Evolutionary conservation across 1,140 invertebrate species (phyloP), one percentile per base, ranked within the genome.

Genomic region (Patella vulgata): DNA sequence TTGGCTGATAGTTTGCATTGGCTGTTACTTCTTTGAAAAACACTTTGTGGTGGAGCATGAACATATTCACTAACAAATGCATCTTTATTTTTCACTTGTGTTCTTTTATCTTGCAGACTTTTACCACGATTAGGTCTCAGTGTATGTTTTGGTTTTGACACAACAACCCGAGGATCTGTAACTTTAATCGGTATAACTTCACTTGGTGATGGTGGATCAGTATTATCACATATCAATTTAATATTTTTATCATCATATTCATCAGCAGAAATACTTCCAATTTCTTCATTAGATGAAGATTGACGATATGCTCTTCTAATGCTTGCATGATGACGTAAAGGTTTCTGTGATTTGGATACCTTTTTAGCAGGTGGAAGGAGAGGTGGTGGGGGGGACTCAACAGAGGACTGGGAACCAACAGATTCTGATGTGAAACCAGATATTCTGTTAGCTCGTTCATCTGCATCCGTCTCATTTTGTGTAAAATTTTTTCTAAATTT

Each of bases 401-500:
- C 23, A 2, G 52, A 66, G 25, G 58, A 39, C 23, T 60, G 52
- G 12, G 69, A 33, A 30, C 42, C 53, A 21, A 53, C 61, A 46
- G 55, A 56, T 12, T 54, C 59, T 31, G 57, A 60, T n/a, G n/a
- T n/a, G n/a, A n/a, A n/a, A n/a, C n/a, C n/a, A 9, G 65, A 68
- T 39, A 74, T 63, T 39, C 68, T 64, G 21, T 59, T 59, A 1
- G 62, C 59, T 62, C 71, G 63, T 21, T 71, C 66, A 19, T 66
- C 62, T 36, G 71, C 71, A 33, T 74, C 71, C 17, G 40, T 47
- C 44, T 74, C 71, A 27, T 40, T 70, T 27, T 51, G 46, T 23
- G 64, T 60, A 33, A 68, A 74, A n/a, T 68, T 61, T 9, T 66
- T 58, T 33, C 60, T 56, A 36, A 74, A 74, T 25, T 68, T 70